Evolutionary conservation across 2,113 vertebrate species (phyloP).

Genomic region (Pseudonaja textilis): DNA sequence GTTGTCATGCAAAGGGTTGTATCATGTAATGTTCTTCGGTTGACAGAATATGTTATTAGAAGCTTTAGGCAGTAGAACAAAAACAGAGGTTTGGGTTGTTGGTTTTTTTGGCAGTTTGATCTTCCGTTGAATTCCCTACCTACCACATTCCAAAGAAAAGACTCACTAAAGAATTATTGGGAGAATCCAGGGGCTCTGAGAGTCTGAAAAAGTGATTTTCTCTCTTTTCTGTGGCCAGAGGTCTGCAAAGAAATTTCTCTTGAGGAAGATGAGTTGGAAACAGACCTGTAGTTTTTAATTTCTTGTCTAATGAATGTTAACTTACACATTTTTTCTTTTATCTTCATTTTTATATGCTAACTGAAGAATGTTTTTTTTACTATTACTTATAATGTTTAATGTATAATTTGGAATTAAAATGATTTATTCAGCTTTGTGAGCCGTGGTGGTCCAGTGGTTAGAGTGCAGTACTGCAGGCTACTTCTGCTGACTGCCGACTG

Average conservation of each 20-base stretch:
- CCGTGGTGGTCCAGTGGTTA: too few relatives aligned
- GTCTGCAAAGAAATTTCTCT: neutral
- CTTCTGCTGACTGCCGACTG: too few relatives aligned
- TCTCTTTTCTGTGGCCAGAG: neutral
- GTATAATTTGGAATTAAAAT: neutral
- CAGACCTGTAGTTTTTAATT: neutral
- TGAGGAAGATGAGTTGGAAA: neutral
- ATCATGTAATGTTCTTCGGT: too few relatives aligned
- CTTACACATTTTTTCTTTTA: neutral
- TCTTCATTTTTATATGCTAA: neutral
- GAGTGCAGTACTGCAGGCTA: too few relatives aligned
- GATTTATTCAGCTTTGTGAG: neutral
- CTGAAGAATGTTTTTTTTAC: neutral
- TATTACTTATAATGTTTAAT: neutral
- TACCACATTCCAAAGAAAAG: neutral
- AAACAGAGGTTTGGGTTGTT: neutral
- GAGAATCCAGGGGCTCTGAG: neutral
- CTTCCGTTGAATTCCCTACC: neutral
- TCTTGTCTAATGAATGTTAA: neutral
- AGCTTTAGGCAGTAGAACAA: neutral
- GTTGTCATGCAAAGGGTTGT: neutral
- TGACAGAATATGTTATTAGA: neutral
- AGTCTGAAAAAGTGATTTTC: neutral
- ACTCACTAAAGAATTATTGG: neutral
- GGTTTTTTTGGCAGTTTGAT: neutral